Base-by-base conservation (phyloP, 2,888 invertebrate species). In the Tiliacea aurago region DNA sequence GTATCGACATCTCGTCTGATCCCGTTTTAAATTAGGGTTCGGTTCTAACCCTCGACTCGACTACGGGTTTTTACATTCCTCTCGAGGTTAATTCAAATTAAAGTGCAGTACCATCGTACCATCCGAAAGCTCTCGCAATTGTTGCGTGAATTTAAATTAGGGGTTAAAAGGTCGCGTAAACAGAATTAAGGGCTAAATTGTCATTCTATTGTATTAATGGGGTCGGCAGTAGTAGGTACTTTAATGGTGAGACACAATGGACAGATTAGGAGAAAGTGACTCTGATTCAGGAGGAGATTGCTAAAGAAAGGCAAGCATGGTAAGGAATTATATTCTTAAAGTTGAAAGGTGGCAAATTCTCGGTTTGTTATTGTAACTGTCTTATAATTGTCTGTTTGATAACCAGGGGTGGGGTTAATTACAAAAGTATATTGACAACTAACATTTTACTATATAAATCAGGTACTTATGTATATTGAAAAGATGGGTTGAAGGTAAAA, bases 71-170 rank as follows among this genome's bases (percentile, higher is more conserved):
- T 85, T 84, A 85, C 70, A 80, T 64, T 73, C 76, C 77, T 71
- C 73, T 73, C 72, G 80, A 75, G 80, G 76, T 85, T 83, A 85
- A 84, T 84, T 83, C 80, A 80, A 84, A 84, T 84, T 84, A 84
- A 85, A 85, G 73, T 83, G 83, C 83, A 84, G 83, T 79, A 76
- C 80, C 68, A 67, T 84, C 58, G 56, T 55, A 62, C 55, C 37
- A 59, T 65, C 37, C 70, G 64, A 76, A 73, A 70, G 84, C 72
- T 76, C 64, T 66, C 70, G 58, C 76, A 71, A 84, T 84, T 83
- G 82, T 83, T 81, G 68, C 73, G 70, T 70, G 84, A 81, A 82
- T 82, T 84, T 82, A 81, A 82, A 82, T 84, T 70, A 84, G 72
- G 73, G 77, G 61, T 73, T 80, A 70, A 80, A 80, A 80, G 73